Base-by-base conservation (phyloP, 2,888 invertebrate genomes). In the Masnerella sp. region DNA sequence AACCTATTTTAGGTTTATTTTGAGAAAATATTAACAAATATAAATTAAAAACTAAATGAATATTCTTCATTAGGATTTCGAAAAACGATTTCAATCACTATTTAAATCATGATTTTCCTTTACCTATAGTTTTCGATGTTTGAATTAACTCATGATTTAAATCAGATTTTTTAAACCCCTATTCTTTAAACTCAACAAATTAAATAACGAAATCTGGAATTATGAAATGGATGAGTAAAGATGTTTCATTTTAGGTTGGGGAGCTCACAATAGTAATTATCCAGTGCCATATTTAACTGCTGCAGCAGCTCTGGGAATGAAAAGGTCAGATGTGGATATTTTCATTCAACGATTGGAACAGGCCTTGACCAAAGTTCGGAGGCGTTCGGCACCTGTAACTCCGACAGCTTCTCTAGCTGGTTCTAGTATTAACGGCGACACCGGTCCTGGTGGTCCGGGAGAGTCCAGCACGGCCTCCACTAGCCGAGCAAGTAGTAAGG, bases 221-320 rank as follows among this genome's bases (percentile, higher is more conserved):
- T n/a, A n/a, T n/a, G n/a, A n/a, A n/a, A n/a, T n/a, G n/a, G n/a
- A n/a, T n/a, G n/a, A n/a, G n/a, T n/a, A n/a, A n/a, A n/a, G n/a
- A n/a, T n/a, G n/a, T n/a, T n/a, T n/a, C n/a, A 2, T 78, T 81
- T 14, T 79, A 92, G 93, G 92, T 59, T 95, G 93, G 91, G 94
- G 94, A 45, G 89, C 92, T 7, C 94, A 94, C 84, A 88, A 89
- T 76, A 88, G 89, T 78, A 87, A 88, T 76, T 91, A 90, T 78
- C 89, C 90, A 8, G 87, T 88, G 69, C 90, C 93, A 1, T 95
- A 95, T 83, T 87, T 95, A 75, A 95, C 94, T 2, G 93, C 92
- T 49, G 94, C 94, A 11, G 93, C 94, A 2, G 89, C 92, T 4
- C 86, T 95, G 30, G 94, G 94, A 2, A 90, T 93, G 85, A 90